Evolutionary conservation across 2,888 invertebrate species (phyloP), one percentile per base, ranked within the genome.

Genomic region (Beris morrisii): DNA sequence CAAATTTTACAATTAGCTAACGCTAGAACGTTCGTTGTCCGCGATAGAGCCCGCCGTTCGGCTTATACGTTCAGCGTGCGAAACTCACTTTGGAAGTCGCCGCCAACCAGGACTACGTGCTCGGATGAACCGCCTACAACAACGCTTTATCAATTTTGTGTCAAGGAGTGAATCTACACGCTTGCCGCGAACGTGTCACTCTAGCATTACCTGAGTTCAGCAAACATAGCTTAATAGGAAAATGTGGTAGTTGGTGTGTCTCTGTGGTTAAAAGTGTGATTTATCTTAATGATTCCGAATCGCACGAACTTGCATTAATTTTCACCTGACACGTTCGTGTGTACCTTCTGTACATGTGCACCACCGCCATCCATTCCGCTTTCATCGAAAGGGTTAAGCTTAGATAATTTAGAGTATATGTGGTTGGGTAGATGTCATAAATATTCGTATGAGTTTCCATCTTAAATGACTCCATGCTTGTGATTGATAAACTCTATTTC

Each of bases 1-100:
- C 59, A 59, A 59, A 59, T 59, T 59, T 48, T 59, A 50, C 48
- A 59, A 59, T 59, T 59, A 59, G 59, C 59, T 50, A 50, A 59
- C 48, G 32, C 9, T 38, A 32, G 15, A n/a, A 32, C 6, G 31
- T 6, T 44, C 28, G 31, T 58, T 59, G 28, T 44, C 11, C 13
- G 38, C 15, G 30, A 48, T 48, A 59, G 22, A 48, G 48, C 50
- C 50, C 48, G n/a, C 12, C 32, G 3, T 59, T 22, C 22, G 13
- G 32, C 59, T 48, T 12, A n/a, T 59, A 48, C 32, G 9, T 50
- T 5, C 6, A 22, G 22, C 22, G 3, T 22, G 22, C 22, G 22
- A 22, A 22, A 22, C 1, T 22, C 22, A 1, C 22, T 22, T 22
- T 22, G 22, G 22, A 22, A 22, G 22, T 22, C 22, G 22, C 22